phyloP scores from a whole-genome alignment of 2,888 invertebrate genomes.

The Scaptomyza caliginosa region DNA sequence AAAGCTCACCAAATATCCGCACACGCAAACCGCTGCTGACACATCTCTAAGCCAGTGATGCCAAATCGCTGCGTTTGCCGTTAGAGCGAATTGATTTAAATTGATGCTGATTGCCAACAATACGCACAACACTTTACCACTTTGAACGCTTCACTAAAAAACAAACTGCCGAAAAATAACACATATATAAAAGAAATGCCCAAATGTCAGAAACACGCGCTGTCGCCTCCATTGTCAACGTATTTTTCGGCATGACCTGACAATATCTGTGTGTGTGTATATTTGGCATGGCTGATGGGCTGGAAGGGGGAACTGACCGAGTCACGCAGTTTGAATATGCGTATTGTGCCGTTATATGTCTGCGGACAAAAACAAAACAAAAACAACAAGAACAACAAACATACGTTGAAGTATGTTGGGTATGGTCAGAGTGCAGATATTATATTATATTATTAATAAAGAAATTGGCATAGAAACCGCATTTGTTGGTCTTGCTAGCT shows the following conservation, averaged over 20 bases:
- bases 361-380: conserved; percentile 25
- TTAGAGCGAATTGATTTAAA: conserved; percentile 65
- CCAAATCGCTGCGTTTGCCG: conserved; percentile 48
- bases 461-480: not conserved
- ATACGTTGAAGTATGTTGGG: not conserved
- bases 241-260: conserved; percentile 42
- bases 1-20: not conserved
- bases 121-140: conserved; percentile 47
- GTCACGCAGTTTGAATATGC: conserved; percentile 70
- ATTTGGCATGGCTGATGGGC: not conserved
- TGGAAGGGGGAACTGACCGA: conserved; percentile 4
- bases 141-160: conserved; percentile 2
- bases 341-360: conserved; percentile 48
- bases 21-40: not conserved
- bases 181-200: conserved; percentile 2
- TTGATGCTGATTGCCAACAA: conserved; percentile 61
- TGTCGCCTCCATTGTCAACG: conserved; percentile 35
- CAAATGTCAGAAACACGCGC: conserved; percentile 37
- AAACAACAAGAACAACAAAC: not conserved
- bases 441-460: conserved; percentile 56
- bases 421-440: conserved; percentile 19
- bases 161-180: no score
- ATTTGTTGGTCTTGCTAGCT: conserved; percentile 1
- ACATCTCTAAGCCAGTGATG: conserved; percentile 34
- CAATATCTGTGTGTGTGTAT: conserved; percentile 12